Evolutionary conservation across 1,140 invertebrate genomes (phyloP), one percentile per base, ranked within the genome.

Genomic region (Hydropsyche tenuis): DNA sequence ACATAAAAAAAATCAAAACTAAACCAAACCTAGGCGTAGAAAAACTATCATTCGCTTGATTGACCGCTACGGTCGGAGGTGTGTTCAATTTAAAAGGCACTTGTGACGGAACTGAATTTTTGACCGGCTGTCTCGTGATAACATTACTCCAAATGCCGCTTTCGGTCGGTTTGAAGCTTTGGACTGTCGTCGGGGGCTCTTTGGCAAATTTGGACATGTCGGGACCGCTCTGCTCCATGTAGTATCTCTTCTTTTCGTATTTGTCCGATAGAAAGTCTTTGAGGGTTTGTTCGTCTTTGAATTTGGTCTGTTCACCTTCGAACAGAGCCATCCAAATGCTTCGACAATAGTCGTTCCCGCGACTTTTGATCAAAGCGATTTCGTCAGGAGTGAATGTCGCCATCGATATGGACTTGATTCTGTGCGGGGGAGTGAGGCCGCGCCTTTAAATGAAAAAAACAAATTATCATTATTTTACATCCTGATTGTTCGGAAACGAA

Each of bases 331-430:
- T 86, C 95, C 95, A 99, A 73, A 95, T 92, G 82, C 91, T 91
- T 79, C 90, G 88, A 82, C 96, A 97, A 80, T 94, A 92, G 87
- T 98, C 95, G 85, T 99, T 99, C 75, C 97, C 97, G 85, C 91
- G 90, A 71, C 88, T 88, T 86, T 91, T 93, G 75, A 99, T 88
- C 80, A 94, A 92, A 82, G 97, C 95, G 81, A 99, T 92, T 87
- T 99, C 97, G 77, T 99, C 97, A 77, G 91, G 89, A 73, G 93
- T 96, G 83, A 99, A 99, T 79, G 94, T 97, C 48, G 97, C 95
- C 97, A 99, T 98, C 6, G 96, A 98, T 79, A 99, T 99, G 42
- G 97, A 99, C 85, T 99, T 99, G 27, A 99, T 96, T 77, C 97
- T 88, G 84, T 99, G 96, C 73, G 97, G 97, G 56, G 97, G 97